A percentile compares a stretch with the other conserved stretches of the same genome.
phyloP scores from a whole-genome alignment of 1,140 invertebrate species.

The Panagrolaimus sp. region DNA sequence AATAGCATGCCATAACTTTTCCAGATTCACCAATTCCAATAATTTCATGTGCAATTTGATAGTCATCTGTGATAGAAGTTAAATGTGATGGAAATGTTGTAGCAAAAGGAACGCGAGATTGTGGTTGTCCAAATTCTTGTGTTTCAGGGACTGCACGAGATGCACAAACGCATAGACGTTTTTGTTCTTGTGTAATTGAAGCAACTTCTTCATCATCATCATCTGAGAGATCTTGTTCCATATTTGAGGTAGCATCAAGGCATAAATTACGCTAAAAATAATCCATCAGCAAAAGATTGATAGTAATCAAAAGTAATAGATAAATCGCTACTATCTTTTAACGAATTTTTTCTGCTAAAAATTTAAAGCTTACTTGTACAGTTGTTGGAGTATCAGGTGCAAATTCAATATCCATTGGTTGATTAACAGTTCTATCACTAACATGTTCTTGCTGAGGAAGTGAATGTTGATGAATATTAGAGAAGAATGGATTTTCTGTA shows the following conservation, averaged over 20 bases:
- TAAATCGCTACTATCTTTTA: no score
- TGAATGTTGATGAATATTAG: slow-evolving; percentile 18
- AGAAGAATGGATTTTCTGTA: slow-evolving; percentile 28
- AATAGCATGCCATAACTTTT: slow-evolving; percentile 72
- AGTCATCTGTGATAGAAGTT: slow-evolving; percentile 75
- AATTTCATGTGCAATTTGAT: slow-evolving; percentile 84
- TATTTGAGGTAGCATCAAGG: slow-evolving; percentile 27
- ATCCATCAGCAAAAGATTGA: no score
- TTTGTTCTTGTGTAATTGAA: not conserved
- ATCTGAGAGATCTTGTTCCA: slow-evolving; percentile 22
- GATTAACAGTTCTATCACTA: not conserved
- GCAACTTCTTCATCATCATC: slow-evolving; percentile 16
- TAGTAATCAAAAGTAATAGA: no score
- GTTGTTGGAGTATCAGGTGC: slow-evolving; percentile 28
- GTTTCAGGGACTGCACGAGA: slow-evolving; percentile 9
- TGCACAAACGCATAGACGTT: slow-evolving; percentile 25
- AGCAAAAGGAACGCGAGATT: slow-evolving; percentile 4
- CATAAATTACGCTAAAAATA: slow-evolving; percentile 28
- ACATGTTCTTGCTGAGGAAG: not conserved
- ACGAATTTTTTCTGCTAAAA: no score
- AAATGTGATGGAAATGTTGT: slow-evolving; percentile 31
- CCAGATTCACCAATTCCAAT: slow-evolving; percentile 96
- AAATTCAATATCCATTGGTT: slow-evolving; percentile 2
- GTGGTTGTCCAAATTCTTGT: slow-evolving; percentile 24
- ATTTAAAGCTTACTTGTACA: slow-evolving; percentile 15